These are phyloP conservation scores for Graphium colonna DNA, from an alignment of 2,888 invertebrate species.

Conservation along the genomic window DNA sequence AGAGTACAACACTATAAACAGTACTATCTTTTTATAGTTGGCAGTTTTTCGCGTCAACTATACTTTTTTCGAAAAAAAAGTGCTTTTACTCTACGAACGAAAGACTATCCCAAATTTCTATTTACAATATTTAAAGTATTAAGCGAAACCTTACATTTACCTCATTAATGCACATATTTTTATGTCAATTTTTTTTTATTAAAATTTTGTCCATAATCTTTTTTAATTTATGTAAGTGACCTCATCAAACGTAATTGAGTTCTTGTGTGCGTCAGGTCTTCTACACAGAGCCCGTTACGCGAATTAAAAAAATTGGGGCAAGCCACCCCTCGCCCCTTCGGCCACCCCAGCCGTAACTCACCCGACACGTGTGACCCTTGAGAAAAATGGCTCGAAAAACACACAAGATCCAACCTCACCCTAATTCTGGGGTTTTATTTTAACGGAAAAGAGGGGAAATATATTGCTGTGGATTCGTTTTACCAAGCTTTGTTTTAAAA, in stretches of 20 bases:
- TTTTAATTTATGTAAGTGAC: background rate
- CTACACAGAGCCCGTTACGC: constrained; percentile 48
- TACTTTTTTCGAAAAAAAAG: too few species aligned
- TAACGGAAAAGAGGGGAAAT: background rate
- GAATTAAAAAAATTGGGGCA: constrained; percentile 71
- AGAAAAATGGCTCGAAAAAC: constrained; percentile 77
- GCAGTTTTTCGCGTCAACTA: too few species aligned
- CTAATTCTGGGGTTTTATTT: constrained; percentile 41
- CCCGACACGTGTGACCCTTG: constrained; percentile 65
- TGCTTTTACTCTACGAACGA: too few species aligned
- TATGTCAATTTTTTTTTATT: too few species aligned
- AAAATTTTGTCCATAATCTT: too few species aligned
- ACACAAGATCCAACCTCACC: constrained; percentile 68
- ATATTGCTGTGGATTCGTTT: background rate
- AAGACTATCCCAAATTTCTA: too few species aligned
- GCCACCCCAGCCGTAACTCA: constrained; percentile 50
- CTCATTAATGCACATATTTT: too few species aligned
- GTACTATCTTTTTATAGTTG: too few species aligned
- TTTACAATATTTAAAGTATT: too few species aligned
- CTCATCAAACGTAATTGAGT: background rate
- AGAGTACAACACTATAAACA: too few species aligned
- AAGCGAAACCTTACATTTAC: too few species aligned
- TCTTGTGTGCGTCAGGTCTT: constrained; percentile 36
- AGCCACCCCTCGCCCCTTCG: constrained; percentile 37
- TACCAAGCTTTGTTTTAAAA: too few species aligned